Percentiles rank a stretch among this genome's conserved stretches.
Conservation (phyloP, 2,797 vertebrate genomes). For the Coccyzus lansbergi region DNA sequence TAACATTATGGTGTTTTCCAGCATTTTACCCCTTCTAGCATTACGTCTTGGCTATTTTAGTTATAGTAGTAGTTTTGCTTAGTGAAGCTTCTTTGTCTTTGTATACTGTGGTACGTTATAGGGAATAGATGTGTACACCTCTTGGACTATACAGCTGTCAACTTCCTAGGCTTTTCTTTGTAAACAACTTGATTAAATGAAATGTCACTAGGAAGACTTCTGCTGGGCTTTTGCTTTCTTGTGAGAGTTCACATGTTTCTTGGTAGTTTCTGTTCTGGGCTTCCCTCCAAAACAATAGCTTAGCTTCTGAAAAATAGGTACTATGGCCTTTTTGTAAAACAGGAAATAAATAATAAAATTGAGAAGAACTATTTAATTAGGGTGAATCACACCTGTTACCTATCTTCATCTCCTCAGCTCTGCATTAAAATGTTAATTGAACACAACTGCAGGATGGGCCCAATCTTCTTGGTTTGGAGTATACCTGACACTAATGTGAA, state of each 20-base stretch:
- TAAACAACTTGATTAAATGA: constrained; percentile 2
- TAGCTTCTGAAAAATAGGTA: neutral
- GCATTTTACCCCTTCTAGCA: neutral
- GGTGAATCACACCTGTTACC: constrained; percentile 44
- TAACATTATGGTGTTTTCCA: neutral
- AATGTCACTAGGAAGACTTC: neutral
- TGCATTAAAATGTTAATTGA: constrained; percentile 58
- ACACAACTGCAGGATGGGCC: constrained; percentile 35
- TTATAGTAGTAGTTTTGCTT: neutral
- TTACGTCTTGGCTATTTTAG: neutral
- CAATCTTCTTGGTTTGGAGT: neutral
- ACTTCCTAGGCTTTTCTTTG: neutral
- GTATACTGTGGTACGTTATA: neutral
- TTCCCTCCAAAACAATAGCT: neutral
- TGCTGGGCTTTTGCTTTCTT: neutral
- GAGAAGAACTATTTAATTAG: constrained; percentile 43
- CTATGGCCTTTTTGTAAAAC: constrained; percentile 18
- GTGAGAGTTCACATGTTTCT: neutral
- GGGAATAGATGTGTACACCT: neutral
- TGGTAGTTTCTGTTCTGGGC: neutral
- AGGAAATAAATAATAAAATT: constrained; percentile 47
- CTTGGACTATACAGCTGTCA: neutral
- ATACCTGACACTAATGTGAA: neutral
- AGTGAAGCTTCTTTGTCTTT: neutral
- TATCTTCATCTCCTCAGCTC: constrained; percentile 37